Percentiles rank a stretch among this genome's conserved stretches.
phyloP scores from a whole-genome alignment of 1,140 invertebrate species.

The Pararge aegeria region DNA sequence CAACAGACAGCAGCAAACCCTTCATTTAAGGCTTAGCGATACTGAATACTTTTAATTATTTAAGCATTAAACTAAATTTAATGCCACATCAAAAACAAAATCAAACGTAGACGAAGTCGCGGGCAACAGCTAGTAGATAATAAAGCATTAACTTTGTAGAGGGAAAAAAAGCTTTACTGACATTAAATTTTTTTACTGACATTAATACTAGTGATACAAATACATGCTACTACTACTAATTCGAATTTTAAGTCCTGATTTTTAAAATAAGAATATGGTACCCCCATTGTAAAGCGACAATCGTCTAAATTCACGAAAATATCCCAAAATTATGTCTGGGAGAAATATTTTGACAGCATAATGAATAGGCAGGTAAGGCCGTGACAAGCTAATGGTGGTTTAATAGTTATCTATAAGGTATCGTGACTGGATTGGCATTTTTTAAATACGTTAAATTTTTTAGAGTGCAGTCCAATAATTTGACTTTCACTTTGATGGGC shows the following conservation, averaged over 20 bases:
- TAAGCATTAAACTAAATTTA: too few species aligned
- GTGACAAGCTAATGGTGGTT: constrained; percentile 64
- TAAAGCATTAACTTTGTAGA: too few species aligned
- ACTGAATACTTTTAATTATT: too few species aligned
- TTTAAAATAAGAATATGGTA: neutral
- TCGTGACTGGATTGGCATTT: constrained; percentile 19
- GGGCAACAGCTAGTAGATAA: too few species aligned
- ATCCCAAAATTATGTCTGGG: constrained; percentile 46
- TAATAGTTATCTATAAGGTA: constrained; percentile 37
- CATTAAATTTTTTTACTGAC: too few species aligned
- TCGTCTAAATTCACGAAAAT: constrained; percentile 69
- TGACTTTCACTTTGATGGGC: neutral
- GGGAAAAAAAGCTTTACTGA: too few species aligned
- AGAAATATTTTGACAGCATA: constrained; percentile 78
- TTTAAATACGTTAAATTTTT: neutral
- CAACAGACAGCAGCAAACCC: too few species aligned
- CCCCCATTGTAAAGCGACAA: constrained; percentile 34
- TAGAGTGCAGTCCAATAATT: neutral
- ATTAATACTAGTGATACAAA: too few species aligned
- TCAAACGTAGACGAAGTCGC: too few species aligned
- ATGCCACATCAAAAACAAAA: too few species aligned
- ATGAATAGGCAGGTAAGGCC: constrained; percentile 62
- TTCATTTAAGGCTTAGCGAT: too few species aligned
- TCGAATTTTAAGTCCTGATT: neutral
- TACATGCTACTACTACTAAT: too few species aligned